Base-by-base conservation (phyloP, 2,797 vertebrate genomes). In the Lepus oiostolus region DNA sequence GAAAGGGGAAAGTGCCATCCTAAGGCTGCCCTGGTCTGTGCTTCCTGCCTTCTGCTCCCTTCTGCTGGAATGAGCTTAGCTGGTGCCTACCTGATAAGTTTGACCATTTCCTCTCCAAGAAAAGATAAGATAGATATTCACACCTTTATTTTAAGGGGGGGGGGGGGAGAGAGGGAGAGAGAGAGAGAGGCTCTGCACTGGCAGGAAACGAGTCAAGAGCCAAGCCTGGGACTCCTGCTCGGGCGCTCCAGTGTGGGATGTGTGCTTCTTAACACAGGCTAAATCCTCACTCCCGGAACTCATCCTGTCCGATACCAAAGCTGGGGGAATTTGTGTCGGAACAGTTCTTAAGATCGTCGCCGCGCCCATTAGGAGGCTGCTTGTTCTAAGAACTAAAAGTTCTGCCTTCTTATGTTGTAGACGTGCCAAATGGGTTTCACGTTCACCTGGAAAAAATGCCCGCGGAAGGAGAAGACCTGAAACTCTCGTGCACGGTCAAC, bases 401-500 rank as follows among this genome's bases (percentile, higher is more conserved):
- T 67, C 32, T 68, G 96, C 92, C 4, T 97, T 98, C 68, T 77
- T 97, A 91, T 97, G 90, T 98, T 97, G 96, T 97, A 99, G 99
- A 99, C 76, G 97, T 99, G 87, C 99, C 98, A 0, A 99, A 98
- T 62, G 99, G 99, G 97, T 99, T 99, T 97, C 98, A 98, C 14
- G 96, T 99, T 82, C 98, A 90, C 88, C 96, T 98, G 97, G 98
- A 98, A 97, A 99, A 98, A 97, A 97, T 98, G 68, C 98, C 99
- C 1, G 98, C 98, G 50, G 99, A 99, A 98, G 99, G 99, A 58
- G 98, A 99, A 87, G 98, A 99, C 88, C 98, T 99, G 94, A 98
- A 98, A 63, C 98, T 99, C 97, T 99, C 99, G 94, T 99, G 99
- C 97, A 98, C 97, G 0, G 99, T 99, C 95, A 99, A 99, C 98